A percentile compares a stretch with the other conserved stretches of the same genome.
Conservation (phyloP, 2,797 vertebrate genomes). For the Leptoclinus maculatus region DNA sequence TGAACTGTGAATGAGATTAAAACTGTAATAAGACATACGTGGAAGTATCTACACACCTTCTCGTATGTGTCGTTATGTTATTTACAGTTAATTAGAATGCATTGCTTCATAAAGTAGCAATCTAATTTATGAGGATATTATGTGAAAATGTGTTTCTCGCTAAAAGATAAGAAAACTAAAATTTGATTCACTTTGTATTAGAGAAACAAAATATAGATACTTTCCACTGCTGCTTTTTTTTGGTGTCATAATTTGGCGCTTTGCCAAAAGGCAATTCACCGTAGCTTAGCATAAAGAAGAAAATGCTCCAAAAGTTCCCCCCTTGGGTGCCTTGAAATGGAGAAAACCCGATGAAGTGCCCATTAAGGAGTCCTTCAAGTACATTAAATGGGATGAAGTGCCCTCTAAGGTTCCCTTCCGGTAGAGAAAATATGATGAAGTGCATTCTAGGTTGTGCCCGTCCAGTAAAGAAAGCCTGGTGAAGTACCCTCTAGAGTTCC, state of each 20-base stretch:
- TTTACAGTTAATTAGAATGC: not conserved
- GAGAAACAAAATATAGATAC: not conserved
- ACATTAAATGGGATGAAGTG: too few species aligned
- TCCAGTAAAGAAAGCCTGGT: too few species aligned
- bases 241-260: not conserved
- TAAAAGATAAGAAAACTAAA: not conserved
- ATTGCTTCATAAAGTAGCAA: not conserved
- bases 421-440: too few species aligned
- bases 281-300: not conserved
- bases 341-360: not conserved
- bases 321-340: not conserved
- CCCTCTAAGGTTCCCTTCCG: too few species aligned
- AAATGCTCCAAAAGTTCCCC: too few species aligned
- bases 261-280: not conserved
- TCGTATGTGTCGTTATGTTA: not conserved
- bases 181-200: not conserved
- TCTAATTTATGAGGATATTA: not conserved
- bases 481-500: too few species aligned
- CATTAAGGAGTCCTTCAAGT: too few species aligned
- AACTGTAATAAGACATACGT: not conserved
- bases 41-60: not conserved
- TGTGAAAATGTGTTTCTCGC: not conserved
- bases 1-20: not conserved
- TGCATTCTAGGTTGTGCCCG: too few species aligned
- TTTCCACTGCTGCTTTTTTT: not conserved